phyloP scores from a whole-genome alignment of 2,888 invertebrate species.

The Oxycera nigricornis region DNA sequence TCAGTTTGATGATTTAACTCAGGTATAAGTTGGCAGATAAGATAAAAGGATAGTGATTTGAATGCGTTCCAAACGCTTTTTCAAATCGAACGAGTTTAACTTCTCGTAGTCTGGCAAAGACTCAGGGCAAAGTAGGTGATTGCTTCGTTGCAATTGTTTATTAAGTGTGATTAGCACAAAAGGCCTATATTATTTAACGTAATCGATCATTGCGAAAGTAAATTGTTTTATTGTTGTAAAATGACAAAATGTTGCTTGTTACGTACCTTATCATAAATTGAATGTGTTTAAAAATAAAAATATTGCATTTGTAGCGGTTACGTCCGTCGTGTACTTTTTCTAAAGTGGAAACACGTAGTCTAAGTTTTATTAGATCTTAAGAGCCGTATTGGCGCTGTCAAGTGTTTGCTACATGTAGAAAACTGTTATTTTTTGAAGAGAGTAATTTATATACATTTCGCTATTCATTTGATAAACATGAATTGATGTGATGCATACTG shows the following conservation, averaged over 20 bases:
- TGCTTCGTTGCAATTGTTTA: no score
- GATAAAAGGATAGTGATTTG: no score
- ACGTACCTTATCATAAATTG: slow-evolving; percentile 16
- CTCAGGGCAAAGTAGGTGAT: no score
- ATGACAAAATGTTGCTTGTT: slow-evolving; percentile 5
- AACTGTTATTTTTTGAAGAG: neutral
- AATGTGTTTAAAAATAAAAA: slow-evolving; percentile 2
- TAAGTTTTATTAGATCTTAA: no score
- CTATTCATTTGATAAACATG: neutral
- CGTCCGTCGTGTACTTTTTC: slow-evolving; percentile 12
- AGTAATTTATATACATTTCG: neutral
- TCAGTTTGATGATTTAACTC: slow-evolving; percentile 20
- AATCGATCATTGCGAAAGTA: neutral
- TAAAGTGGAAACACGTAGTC: no score
- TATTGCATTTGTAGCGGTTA: slow-evolving; percentile 19
- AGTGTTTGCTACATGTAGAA: neutral
- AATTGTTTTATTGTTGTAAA: neutral
- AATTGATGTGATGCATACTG: neutral
- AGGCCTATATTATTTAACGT: neutral
- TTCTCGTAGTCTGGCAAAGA: no score
- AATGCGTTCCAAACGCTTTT: no score
- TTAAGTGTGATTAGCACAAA: no score
- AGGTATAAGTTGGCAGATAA: slow-evolving; percentile 5
- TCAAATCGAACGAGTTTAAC: no score
- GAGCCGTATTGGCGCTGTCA: no score